phyloP scores from a whole-genome alignment of 2,113 vertebrate genomes.

The Zapornia atra region DNA sequence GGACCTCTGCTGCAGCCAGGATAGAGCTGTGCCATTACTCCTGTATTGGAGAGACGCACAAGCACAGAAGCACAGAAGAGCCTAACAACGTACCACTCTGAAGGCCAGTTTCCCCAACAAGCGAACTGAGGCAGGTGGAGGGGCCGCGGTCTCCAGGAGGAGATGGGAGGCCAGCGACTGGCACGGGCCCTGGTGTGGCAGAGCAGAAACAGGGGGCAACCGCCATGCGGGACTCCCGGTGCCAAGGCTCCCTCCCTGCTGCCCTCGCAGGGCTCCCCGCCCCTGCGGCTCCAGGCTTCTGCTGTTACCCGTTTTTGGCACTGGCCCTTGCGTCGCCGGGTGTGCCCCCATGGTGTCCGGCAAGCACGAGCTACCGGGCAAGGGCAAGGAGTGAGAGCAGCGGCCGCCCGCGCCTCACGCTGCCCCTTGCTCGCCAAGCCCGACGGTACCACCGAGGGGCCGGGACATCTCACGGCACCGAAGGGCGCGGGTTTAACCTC shows the following conservation, averaged over 20 bases:
- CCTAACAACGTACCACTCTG: rapidly evolving
- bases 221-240: rapidly evolving
- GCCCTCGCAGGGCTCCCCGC: rapidly evolving
- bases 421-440: too few relatives aligned
- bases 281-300: background rate
- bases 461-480: background rate
- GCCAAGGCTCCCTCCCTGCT: background rate
- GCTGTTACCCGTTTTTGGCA: rapidly evolving
- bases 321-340: rapidly evolving
- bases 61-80: background rate
- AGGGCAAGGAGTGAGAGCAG: background rate
- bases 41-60: rapidly evolving
- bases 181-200: rapidly evolving
- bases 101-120: rapidly evolving
- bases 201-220: rapidly evolving
- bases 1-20: background rate
- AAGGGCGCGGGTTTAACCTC: rapidly evolving
- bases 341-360: rapidly evolving
- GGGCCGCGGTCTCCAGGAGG: background rate
- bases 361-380: rapidly evolving
- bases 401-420: background rate
- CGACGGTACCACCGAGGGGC: rapidly evolving
- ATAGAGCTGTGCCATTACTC: background rate
- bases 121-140: rapidly evolving
- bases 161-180: rapidly evolving